phyloP scores from a whole-genome alignment of 2,888 invertebrate genomes.

The Drosophila imparisetae region DNA sequence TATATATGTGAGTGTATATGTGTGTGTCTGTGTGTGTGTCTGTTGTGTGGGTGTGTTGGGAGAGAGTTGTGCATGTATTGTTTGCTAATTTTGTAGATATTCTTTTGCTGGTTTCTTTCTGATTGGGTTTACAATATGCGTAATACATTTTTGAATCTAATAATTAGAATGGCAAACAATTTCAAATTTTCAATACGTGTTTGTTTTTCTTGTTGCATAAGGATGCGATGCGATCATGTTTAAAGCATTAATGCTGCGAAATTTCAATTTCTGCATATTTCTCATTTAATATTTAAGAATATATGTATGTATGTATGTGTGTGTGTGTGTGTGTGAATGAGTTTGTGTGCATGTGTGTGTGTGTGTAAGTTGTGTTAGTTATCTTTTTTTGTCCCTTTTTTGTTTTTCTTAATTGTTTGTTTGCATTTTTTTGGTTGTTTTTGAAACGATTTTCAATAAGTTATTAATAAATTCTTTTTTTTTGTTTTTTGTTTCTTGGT shows the following conservation, averaged over 20 bases:
- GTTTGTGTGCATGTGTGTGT: conserved; percentile 3
- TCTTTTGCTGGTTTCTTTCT: conserved; percentile 10
- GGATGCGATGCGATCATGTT: conserved; percentile 24
- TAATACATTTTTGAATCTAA: conserved; percentile 39
- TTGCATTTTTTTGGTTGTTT: conserved; percentile 59
- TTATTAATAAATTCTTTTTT: conserved; percentile 42
- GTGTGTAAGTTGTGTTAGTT: conserved; percentile 20
- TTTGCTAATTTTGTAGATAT: conserved; percentile 20
- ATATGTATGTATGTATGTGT: conserved; percentile 1
- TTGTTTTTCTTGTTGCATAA: conserved; percentile 18
- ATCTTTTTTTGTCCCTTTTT: conserved; percentile 8
- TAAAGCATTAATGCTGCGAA: conserved; percentile 42
- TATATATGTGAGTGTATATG: neutral
- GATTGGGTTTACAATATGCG: conserved; percentile 16
- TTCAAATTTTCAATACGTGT: conserved; percentile 38
- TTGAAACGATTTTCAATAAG: conserved; percentile 59
- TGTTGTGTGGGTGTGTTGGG: conserved; percentile 1
- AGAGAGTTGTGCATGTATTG: neutral
- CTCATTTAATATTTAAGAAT: conserved; percentile 6
- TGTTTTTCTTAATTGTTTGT: conserved; percentile 31
- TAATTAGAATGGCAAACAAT: conserved; percentile 60
- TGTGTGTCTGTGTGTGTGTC: neutral
- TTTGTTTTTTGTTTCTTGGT: conserved; percentile 3
- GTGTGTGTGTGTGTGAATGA: conserved; percentile 12
- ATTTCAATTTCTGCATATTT: conserved; percentile 30